Conservation (phyloP, 64 coral and sea anemone genomes). For the Platygyra sinensis region DNA sequence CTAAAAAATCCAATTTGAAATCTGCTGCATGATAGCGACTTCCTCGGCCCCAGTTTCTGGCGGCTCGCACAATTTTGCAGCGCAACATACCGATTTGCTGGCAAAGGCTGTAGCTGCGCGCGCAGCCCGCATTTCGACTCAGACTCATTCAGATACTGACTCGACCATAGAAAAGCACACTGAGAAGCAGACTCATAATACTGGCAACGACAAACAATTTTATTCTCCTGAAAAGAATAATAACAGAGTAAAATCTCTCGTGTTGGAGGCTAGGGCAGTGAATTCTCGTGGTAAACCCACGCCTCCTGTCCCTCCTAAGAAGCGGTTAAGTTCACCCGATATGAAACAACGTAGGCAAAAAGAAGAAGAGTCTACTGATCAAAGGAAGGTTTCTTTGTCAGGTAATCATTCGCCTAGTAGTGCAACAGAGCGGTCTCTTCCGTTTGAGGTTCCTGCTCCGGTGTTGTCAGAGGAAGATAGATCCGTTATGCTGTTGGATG, state of each 20-base stretch:
- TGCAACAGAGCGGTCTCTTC: constrained; percentile 4
- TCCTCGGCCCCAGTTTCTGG: not conserved
- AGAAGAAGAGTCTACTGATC: not conserved
- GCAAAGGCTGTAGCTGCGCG: constrained; percentile 90
- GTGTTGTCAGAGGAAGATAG: constrained; percentile 80
- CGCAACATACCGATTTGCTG: constrained; percentile 64
- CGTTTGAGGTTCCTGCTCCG: constrained; percentile 65
- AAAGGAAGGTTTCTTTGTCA: not conserved
- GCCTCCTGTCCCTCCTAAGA: constrained; percentile 85
- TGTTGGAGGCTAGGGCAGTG: not conserved
- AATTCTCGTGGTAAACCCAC: constrained; percentile 50
- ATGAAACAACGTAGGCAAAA: not conserved
- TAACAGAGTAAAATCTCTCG: not conserved
- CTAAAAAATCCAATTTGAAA: constrained; percentile 48
- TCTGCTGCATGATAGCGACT: not conserved
- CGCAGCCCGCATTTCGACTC: constrained; percentile 66
- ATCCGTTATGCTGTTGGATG: constrained; percentile 86
- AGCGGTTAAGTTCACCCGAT: constrained; percentile 36
- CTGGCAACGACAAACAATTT: not conserved
- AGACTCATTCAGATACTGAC: constrained; percentile 30
- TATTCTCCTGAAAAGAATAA: not conserved
- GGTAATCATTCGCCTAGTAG: not conserved
- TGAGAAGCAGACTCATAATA: not conserved
- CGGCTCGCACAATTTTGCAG: constrained; percentile 10
- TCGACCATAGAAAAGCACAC: not conserved